Base-by-base conservation (phyloP, 1,140 invertebrate genomes). In the Philopotamus ludificatus region DNA sequence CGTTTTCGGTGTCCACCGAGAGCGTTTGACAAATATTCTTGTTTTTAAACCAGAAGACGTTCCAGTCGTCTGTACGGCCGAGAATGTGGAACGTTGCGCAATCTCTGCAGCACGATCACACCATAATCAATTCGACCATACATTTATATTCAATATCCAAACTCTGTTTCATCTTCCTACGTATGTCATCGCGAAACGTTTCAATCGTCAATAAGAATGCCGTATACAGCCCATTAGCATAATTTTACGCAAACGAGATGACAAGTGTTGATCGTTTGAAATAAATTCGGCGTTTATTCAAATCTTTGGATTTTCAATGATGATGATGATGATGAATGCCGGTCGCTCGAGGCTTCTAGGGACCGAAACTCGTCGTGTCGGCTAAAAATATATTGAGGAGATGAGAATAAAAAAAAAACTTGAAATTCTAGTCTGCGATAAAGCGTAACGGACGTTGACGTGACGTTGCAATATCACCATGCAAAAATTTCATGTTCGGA, bases 31-130 rank as follows among this genome's bases (percentile, higher is more conserved):
- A 47, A 47, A 47, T 39, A 4, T 42, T 58, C 15, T 20, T 58
- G 25, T 58, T 34, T 34, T 34, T 12, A 12, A 12, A 12, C 28
- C n/a, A n/a, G 28, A 34, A 34, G 28, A 34, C 28, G 28, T 34
- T 12, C 12, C 28, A 12, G 28, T n/a, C n/a, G n/a, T 34, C 28
- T 12, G 28, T 34, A 34, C 28, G 41, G 26, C 20, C 16, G 18
- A 26, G 55, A 58, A 58, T 58, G 55, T 58, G 55, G 55, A 58
- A 58, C 39, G 41, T 58, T 58, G 55, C 55, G 41, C 55, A 58
- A 58, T 28, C 4, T 34, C 12, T 12, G 4, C n/a, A n/a, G n/a
- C 28, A 34, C 12, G 28, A 34, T 34, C 12, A n/a, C n/a, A 12
- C 28, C 28, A 12, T 34, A 34, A 34, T 34, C 12, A 34, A 34